Conservation (phyloP, 1,140 invertebrate genomes). For the Antheraea pernyi region DNA sequence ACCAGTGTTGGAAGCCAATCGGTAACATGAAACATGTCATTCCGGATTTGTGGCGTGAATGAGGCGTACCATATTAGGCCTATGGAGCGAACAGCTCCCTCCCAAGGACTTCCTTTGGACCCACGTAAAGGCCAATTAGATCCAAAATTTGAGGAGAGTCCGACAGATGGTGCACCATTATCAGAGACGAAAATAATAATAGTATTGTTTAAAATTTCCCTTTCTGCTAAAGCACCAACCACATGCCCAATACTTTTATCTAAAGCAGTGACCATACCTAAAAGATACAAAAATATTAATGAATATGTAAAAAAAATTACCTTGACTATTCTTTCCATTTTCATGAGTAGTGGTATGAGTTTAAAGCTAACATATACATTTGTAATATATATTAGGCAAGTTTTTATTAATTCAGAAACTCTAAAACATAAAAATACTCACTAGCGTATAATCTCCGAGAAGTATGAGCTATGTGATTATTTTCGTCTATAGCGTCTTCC, state of each 20-base stretch:
- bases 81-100: constrained; percentile 87
- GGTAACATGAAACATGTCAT: constrained; percentile 87
- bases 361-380: too few species aligned
- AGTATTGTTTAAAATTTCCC: constrained; percentile 83
- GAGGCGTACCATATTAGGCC: constrained; percentile 88
- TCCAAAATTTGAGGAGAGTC: constrained; percentile 87
- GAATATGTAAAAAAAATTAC: too few species aligned
- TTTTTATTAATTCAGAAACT: neutral
- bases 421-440: constrained; percentile 14
- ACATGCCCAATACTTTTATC: constrained; percentile 87
- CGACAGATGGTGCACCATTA: constrained; percentile 87
- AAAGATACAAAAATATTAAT: constrained; percentile 73
- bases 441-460: constrained; percentile 41
- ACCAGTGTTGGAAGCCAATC: constrained; percentile 92
- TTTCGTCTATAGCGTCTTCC: constrained; percentile 24
- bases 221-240: constrained; percentile 83
- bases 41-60: constrained; percentile 80
- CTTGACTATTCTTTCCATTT: too few species aligned
- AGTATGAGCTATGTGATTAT: constrained; percentile 39
- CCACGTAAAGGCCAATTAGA: constrained; percentile 92
- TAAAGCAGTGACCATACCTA: constrained; percentile 39
- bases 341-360: too few species aligned
- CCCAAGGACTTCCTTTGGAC: constrained; percentile 88
- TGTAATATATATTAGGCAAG: neutral
- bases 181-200: constrained; percentile 87